Percentiles rank a stretch among this genome's conserved stretches.
Conservation (phyloP, 2,888 invertebrate species). For the Ichneumoninae sp. region DNA sequence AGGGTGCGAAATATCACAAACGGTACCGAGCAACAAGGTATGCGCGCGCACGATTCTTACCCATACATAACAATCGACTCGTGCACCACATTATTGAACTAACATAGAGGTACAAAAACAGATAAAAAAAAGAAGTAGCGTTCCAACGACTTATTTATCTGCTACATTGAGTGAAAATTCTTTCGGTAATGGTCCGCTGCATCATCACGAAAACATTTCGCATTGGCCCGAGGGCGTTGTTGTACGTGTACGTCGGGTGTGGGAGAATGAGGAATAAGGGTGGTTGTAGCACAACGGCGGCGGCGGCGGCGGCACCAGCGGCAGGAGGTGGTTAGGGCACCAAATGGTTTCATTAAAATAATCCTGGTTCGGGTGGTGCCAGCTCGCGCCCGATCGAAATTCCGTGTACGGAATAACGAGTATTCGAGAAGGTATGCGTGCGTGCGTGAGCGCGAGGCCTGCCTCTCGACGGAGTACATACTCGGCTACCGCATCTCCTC, state of each 20-base stretch:
- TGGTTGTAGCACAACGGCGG: constrained; percentile 40
- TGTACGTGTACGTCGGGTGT: not conserved
- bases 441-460: constrained; percentile 42
- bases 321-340: constrained; percentile 47
- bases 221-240: constrained; percentile 7
- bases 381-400: constrained; percentile 73
- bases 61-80: not conserved
- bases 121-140: not conserved
- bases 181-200: constrained; percentile 1
- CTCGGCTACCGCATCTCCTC: constrained; percentile 30
- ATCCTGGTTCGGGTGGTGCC: constrained; percentile 73
- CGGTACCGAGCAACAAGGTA: not conserved
- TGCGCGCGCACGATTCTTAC: not conserved
- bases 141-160: constrained; percentile 40
- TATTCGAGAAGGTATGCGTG: constrained; percentile 67
- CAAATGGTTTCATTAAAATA: constrained; percentile 79
- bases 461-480: constrained; percentile 53
- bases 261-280: constrained; percentile 33
- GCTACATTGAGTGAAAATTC: constrained; percentile 4
- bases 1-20: not conserved
- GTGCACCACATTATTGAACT: not conserved
- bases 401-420: constrained; percentile 76
- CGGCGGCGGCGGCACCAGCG: not conserved
- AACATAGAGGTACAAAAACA: not conserved
- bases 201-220: constrained; percentile 15